These are phyloP conservation scores for Coptodon bakossiorum DNA, from an alignment of 2,113 vertebrate species.

Conservation along the genomic window DNA sequence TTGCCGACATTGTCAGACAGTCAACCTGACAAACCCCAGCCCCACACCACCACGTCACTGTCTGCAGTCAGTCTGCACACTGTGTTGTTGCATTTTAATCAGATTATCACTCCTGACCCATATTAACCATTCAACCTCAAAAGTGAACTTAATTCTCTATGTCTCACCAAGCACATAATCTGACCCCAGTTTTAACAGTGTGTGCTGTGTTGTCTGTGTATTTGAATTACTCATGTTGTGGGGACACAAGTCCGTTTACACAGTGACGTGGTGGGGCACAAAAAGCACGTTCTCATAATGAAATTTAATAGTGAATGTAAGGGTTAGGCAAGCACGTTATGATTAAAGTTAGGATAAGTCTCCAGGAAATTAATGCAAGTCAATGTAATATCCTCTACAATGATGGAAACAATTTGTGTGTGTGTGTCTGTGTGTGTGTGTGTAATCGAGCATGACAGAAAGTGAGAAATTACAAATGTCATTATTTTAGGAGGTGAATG, in stretches of 20 bases:
- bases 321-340: not conserved
- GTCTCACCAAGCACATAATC: constrained; percentile 26
- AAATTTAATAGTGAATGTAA: not conserved
- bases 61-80: not conserved
- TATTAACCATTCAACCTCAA: constrained; percentile 39
- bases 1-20: not conserved
- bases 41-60: not conserved
- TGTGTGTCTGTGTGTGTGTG: not conserved
- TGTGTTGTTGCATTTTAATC: constrained; percentile 32
- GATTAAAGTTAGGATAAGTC: not conserved
- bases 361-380: not conserved
- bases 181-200: not conserved
- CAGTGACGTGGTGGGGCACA: not conserved
- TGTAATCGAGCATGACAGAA: not conserved
- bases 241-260: not conserved
- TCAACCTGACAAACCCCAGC: not conserved
- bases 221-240: not conserved
- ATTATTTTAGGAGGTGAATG: constrained; percentile 2
- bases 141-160: constrained; percentile 22
- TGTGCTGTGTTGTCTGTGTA: not conserved
- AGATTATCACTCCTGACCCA: constrained; percentile 50
- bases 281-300: not conserved
- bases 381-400: not conserved
- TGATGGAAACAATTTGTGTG: not conserved
- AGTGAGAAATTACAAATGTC: not conserved